Evolutionary conservation across 1,140 invertebrate species (phyloP), one percentile per base, ranked within the genome.

Genomic region (Camponotus pennsylvanicus): DNA sequence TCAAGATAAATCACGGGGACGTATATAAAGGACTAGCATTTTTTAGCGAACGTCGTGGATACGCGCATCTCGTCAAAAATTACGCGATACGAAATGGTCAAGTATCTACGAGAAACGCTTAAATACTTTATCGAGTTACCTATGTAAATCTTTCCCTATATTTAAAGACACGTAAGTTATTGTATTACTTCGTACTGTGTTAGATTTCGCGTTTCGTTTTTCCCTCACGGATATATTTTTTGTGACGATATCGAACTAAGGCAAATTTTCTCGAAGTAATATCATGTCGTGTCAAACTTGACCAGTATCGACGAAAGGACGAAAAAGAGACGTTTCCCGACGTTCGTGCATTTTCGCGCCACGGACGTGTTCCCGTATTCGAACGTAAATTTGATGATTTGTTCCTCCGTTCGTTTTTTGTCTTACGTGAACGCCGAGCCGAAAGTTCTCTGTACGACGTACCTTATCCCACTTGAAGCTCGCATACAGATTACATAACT

Each of bases 391-490:
- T 66, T 63, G 40, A 55, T 37, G 37, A 79, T 57, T 85, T 85
- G n/a, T 75, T 83, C 42, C 59, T 80, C 61, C 59, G 32, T 86
- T 89, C 77, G n/a, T 70, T 79, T 89, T 27, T 66, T 64, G 8
- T 57, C 45, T 88, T 83, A 82, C 57, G 63, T 90, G 61, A 55
- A 86, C 86, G 89, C 89, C 84, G 87, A 92, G 85, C 90, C 89
- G 87, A 90, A 88, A 92, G 88, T 92, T 92, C 91, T 93, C 88
- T 93, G 92, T 94, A 94, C 93, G 91, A 92, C 91, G 93, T 94
- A 94, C 93, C 92, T 93, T 93, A 92, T 93, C 92, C 91, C 89
- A 94, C 91, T 93, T 90, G 76, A 86, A 91, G 93, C 91, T 93
- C 91, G 92, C 92, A 94, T 93, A 93, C 92, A 93, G 89, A 94